Evolutionary conservation across 1,140 invertebrate genomes (phyloP).

Genomic region (Araneus ventricosus): DNA sequence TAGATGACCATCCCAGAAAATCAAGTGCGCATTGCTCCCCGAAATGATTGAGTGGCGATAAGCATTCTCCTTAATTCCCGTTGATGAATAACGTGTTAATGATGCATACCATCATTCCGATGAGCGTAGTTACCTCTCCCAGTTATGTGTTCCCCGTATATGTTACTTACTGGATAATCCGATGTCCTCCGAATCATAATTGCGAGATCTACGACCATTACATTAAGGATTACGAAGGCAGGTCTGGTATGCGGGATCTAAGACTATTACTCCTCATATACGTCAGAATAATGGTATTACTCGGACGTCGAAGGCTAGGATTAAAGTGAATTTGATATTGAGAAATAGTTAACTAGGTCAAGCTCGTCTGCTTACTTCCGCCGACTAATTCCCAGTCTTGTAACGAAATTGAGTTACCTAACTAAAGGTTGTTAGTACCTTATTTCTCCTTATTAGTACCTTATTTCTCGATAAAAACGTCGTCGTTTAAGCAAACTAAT

Average conservation of each 20-base stretch:
- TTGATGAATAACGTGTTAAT: slow-evolving; percentile 28
- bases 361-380: too few species aligned
- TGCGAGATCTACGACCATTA: slow-evolving; percentile 15
- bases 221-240: not conserved
- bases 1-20: not conserved
- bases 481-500: too few species aligned
- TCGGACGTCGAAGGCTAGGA: not conserved
- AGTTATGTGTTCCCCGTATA: not conserved
- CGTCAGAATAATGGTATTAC: not conserved
- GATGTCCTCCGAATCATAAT: not conserved
- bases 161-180: slow-evolving; percentile 34
- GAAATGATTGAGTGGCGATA: not conserved
- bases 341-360: not conserved
- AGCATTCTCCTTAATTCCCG: not conserved
- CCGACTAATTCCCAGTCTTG: too few species aligned
- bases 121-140: not conserved
- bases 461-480: too few species aligned
- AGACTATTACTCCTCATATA: not conserved
- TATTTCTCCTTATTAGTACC: too few species aligned
- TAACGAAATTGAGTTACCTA: too few species aligned
- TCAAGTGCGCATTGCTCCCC: not conserved
- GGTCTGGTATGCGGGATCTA: not conserved
- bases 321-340: too few species aligned
- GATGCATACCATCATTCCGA: not conserved
- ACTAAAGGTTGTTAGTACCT: too few species aligned